Evolutionary conservation across 2,888 invertebrate species (phyloP), one percentile per base, ranked within the genome.

Genomic region (Molorchus minor): DNA sequence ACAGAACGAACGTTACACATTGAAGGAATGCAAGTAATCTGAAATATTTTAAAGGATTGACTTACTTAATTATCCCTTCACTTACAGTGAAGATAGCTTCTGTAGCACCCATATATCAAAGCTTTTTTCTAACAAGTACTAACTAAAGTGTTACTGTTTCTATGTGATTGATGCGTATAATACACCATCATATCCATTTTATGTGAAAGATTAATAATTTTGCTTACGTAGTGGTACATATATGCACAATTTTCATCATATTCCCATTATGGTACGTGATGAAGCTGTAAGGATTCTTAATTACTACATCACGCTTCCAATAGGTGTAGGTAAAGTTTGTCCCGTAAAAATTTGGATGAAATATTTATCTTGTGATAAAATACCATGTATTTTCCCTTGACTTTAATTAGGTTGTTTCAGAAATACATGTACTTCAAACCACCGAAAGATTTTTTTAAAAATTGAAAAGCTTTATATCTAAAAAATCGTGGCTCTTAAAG

Each of bases 241-340:
- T 8, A 15, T 17, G 15, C 19, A 10, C 17, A 46, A 8, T 19
- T 33, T 35, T 33, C 46, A 33, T 46, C 46, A 19, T 19, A 46
- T 46, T 46, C 46, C 21, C 17, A 33, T 46, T 46, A 45, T 45
- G 19, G 33, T 12, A 33, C 46, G 33, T 19, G 33, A 46, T 33
- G 19, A 16, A 46, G 30, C 35, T 46, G 12, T 10, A 12, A 33
- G 8, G 16, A 10, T 16, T 17, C 3, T 35, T 46, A 46, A 46
- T 46, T 46, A 19, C 15, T 15, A 25, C 30, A 20, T 33, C 46
- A 46, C 46, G 46, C n/a, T 44, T 15, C 15, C 29, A 21, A 44
- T 44, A 44, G 21, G 44, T 16, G 29, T 29, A 21, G 44, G 25
- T 21, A 16, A 44, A 21, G 15, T 25, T 21, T 29, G 21, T 16